Conservation (phyloP, 2,888 invertebrate species). For the Digitonthophagus gazella region DNA sequence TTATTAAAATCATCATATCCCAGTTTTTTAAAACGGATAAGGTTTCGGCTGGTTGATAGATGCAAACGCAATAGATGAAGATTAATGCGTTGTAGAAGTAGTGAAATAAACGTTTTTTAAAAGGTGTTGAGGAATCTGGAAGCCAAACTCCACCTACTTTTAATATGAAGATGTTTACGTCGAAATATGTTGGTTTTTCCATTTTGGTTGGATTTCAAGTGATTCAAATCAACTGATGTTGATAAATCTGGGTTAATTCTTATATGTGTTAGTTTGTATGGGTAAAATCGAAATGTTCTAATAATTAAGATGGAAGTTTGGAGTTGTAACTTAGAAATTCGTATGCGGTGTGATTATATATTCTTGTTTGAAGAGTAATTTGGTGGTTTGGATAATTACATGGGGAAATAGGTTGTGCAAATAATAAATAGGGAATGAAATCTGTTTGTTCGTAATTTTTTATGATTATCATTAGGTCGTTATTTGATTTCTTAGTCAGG, state of each 20-base stretch:
- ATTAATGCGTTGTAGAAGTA: conserved; percentile 19
- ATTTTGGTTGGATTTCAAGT: background rate
- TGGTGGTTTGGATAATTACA: background rate
- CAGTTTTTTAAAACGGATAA: conserved; percentile 26
- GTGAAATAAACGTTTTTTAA: conserved; percentile 10
- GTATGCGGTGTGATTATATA: background rate
- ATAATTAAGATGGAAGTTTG: background rate
- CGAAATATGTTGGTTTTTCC: conserved; percentile 26
- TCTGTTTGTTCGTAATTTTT: background rate
- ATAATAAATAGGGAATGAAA: background rate
- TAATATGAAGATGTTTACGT: conserved; percentile 30
- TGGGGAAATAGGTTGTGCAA: background rate
- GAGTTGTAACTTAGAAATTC: no score
- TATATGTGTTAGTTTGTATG: no score
- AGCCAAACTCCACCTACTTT: conserved; percentile 32
- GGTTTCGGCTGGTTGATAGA: conserved; percentile 32
- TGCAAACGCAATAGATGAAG: conserved; percentile 21
- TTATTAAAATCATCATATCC: conserved; percentile 25
- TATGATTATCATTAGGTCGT: no score
- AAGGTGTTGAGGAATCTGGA: conserved; percentile 19
- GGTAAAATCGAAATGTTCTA: background rate
- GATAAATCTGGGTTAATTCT: background rate
- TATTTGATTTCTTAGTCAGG: no score
- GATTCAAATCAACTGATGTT: background rate
- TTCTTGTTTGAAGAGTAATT: background rate